phyloP scores from a whole-genome alignment of 2,888 invertebrate genomes.

The Chaetoderma sp. region DNA sequence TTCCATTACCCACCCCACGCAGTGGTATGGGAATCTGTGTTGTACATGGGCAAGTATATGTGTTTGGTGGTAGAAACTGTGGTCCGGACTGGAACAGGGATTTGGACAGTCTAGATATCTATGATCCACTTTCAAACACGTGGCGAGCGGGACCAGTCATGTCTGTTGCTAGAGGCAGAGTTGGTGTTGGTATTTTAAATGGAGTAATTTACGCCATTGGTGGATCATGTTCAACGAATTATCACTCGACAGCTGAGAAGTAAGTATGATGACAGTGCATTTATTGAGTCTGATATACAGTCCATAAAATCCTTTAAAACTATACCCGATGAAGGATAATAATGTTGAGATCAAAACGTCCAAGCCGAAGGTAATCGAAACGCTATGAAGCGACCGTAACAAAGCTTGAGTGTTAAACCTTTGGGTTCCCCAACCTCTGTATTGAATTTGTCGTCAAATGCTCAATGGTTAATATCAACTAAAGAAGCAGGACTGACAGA shows the following conservation, averaged over 20 bases:
- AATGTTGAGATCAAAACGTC: too few species aligned
- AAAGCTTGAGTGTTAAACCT: too few species aligned
- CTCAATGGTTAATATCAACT: too few species aligned
- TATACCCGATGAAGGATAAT: too few species aligned
- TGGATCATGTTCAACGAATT: constrained; percentile 84
- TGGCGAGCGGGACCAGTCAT: constrained; percentile 86
- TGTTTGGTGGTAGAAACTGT: constrained; percentile 90
- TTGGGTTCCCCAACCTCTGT: too few species aligned
- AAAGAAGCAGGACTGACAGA: too few species aligned
- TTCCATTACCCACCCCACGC: constrained; percentile 84
- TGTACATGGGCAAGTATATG: constrained; percentile 80
- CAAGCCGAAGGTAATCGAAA: too few species aligned
- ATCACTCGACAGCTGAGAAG: constrained; percentile 89
- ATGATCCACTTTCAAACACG: constrained; percentile 84
- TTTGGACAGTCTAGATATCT: constrained; percentile 77
- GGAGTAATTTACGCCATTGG: constrained; percentile 89
- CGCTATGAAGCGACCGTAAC: too few species aligned
- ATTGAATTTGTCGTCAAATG: too few species aligned
- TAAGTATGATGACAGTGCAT: constrained; percentile 71
- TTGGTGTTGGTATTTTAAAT: constrained; percentile 92
- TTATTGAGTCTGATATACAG: too few species aligned
- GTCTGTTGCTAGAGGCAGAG: constrained; percentile 87
- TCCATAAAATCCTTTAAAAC: too few species aligned
- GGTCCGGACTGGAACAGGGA: constrained; percentile 77
- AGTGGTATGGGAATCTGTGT: constrained; percentile 74